Conservation (phyloP, 2,888 invertebrate species). For the Lasioglossum figueresi region DNA sequence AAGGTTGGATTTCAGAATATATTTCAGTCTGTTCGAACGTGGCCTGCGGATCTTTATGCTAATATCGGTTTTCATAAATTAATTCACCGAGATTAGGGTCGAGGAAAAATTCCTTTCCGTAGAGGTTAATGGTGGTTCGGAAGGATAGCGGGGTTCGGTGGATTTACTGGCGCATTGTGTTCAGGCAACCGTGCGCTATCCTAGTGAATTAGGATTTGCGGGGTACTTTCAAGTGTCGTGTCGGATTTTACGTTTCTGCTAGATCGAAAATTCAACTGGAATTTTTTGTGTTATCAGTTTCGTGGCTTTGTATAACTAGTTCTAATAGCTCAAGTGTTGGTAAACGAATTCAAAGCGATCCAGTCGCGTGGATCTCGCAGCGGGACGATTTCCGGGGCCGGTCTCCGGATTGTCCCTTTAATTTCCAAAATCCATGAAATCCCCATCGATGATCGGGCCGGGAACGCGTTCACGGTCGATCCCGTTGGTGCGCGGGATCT, state of each 20-base stretch:
- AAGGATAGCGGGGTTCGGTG: background rate
- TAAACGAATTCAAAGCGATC: background rate
- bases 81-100: constrained; percentile 3
- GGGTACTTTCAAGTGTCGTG: background rate
- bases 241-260: background rate
- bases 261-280: background rate
- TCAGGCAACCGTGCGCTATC: background rate
- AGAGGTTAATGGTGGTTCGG: background rate
- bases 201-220: background rate
- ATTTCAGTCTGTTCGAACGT: background rate
- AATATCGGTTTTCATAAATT: constrained; percentile 7
- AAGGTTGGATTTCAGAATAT: background rate
- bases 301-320: background rate
- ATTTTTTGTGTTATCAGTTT: background rate
- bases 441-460: constrained; percentile 48
- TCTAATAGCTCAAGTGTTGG: background rate
- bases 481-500: constrained; percentile 47
- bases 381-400: constrained; percentile 4
- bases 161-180: background rate
- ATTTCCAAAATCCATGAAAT: constrained; percentile 50
- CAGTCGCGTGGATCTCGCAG: background rate
- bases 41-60: background rate
- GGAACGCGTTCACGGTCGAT: constrained; percentile 53
- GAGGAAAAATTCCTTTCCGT: background rate
- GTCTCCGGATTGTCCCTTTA: constrained; percentile 32